Base-by-base conservation (phyloP, 1,140 invertebrate species). In the Bombus pyrosoma region DNA sequence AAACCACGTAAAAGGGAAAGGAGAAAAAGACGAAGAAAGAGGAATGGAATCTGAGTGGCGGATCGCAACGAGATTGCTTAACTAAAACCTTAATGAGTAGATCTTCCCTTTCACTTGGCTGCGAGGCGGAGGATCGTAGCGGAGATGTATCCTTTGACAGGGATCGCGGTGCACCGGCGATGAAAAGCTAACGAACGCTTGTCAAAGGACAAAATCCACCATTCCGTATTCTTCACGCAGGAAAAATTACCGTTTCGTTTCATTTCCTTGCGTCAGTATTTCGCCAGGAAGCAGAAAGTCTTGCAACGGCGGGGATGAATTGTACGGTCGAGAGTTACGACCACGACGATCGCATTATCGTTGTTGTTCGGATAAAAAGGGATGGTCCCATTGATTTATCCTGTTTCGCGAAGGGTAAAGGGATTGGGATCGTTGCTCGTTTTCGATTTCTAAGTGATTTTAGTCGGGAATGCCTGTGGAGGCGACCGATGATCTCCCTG, bases 181-280 rank as follows among this genome's bases (percentile, higher is more conserved):
- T 90, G 88, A 89, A 90, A 90, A 89, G 89, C 85, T 90, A 90
- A 90, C 88, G 89, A 90, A 89, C 68, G 88, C 79, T 82, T 85
- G 88, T 77, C 88, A 87, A 89, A 89, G 78, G 78, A 85, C 82
- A 85, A 85, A 59, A 89, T 85, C 79, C 84, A 39, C 72, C 59
- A 41, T 81, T 37, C 18, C 83, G 66, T 59, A 77, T 87, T 89
- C 28, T n/a, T 62, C n/a, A n/a, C 28, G 59, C 59, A 71, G 43
- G 57, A 72, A 76, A 83, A 88, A 64, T 88, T 81, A 85, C 68
- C 74, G 22, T 83, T 83, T 83, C 74, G 82, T 86, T 75, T 79
- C 53, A 47, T 76, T 66, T 83, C 72, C 39, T 75, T 28, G 80
- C 68, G n/a, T 41, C 6, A 13, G 1, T 10, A 47, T 22, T 12